Evolutionary conservation across 2,797 vertebrate genomes (phyloP).

Genomic region (Poeciliopsis turneri): DNA sequence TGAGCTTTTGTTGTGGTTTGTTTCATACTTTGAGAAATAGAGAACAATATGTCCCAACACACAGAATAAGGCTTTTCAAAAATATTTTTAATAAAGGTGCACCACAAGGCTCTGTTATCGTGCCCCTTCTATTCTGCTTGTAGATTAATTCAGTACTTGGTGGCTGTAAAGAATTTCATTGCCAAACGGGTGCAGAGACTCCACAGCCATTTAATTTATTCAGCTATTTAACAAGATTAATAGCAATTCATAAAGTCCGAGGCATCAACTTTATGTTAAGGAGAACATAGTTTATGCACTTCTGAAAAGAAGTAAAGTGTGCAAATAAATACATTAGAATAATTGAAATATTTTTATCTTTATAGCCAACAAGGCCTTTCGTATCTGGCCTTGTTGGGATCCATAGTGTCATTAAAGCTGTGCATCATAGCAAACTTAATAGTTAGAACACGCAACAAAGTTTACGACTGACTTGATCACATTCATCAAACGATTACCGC

Average conservation of each 20-base stretch:
- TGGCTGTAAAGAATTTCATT: neutral
- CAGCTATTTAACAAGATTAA: neutral
- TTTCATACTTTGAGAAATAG: neutral
- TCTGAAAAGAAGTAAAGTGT: neutral
- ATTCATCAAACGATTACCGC: neutral
- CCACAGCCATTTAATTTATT: neutral
- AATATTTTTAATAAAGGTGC: neutral
- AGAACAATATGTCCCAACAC: neutral
- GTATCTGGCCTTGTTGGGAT: too few relatives aligned
- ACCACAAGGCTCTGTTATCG: neutral
- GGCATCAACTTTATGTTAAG: too few relatives aligned
- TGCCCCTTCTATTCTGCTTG: neutral
- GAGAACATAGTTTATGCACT: too few relatives aligned
- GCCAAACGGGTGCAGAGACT: neutral
- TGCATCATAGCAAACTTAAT: too few relatives aligned
- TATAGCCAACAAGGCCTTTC: too few relatives aligned
- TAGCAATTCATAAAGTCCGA: neutral
- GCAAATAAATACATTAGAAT: too few relatives aligned
- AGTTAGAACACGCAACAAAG: neutral
- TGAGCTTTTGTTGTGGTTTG: neutral
- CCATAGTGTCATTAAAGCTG: too few relatives aligned
- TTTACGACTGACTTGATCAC: neutral
- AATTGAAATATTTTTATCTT: too few relatives aligned
- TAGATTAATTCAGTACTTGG: neutral
- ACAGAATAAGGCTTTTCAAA: neutral